phyloP scores from a whole-genome alignment of 2,797 vertebrate genomes.

The Crocodylus rhombifer region DNA sequence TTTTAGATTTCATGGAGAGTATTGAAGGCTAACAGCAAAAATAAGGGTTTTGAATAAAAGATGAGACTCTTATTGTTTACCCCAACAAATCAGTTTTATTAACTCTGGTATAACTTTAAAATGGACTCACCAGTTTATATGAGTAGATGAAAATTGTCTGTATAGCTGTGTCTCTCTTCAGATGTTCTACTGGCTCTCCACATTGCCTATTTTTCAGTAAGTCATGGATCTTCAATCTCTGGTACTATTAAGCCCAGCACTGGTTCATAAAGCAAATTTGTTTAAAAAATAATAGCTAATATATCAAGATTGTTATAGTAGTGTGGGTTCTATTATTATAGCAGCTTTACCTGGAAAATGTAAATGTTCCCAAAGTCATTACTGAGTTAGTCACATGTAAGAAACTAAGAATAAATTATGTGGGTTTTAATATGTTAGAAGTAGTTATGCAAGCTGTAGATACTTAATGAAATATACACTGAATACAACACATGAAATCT shows the following conservation, averaged over 20 bases:
- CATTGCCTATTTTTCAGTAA: constrained; percentile 13
- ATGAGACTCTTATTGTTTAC: too few relatives aligned
- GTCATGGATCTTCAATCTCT: not conserved
- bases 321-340: not conserved
- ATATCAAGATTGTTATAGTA: constrained; percentile 28
- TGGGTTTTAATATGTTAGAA: not conserved
- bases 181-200: constrained; percentile 2
- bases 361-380: not conserved
- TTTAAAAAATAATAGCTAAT: not conserved
- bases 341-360: constrained; percentile 19
- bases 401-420: too few relatives aligned
- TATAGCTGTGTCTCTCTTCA: not conserved
- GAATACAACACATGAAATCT: too few relatives aligned
- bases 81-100: not conserved
- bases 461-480: not conserved
- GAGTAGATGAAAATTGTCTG: not conserved
- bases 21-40: not conserved
- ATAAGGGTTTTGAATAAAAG: too few relatives aligned
- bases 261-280: not conserved
- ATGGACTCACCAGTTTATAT: not conserved
- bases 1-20: not conserved
- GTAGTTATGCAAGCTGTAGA: not conserved
- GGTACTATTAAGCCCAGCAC: not conserved
- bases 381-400: too few relatives aligned
- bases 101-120: constrained; percentile 53